These are phyloP conservation scores for Galerucella calmariensis DNA, from an alignment of 2,888 invertebrate species.

Conservation along the genomic window DNA sequence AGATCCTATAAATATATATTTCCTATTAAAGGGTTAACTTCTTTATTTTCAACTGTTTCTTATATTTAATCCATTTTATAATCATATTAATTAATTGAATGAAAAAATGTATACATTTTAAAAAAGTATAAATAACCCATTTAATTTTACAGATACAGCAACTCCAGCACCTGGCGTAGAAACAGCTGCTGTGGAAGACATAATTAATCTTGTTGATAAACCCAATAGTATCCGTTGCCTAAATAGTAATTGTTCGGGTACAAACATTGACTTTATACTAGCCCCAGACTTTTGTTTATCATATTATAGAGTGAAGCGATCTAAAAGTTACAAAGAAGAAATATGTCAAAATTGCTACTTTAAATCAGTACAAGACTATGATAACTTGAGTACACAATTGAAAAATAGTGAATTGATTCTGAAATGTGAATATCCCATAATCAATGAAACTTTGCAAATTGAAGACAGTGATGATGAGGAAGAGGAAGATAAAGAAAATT, in stretches of 20 bases:
- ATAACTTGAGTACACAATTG: constrained; percentile 55
- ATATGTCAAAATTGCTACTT: constrained; percentile 63
- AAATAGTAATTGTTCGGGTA: constrained; percentile 68
- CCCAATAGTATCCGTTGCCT: constrained; percentile 65
- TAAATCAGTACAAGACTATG: constrained; percentile 59
- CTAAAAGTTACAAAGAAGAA: constrained; percentile 59
- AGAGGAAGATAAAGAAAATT: constrained; percentile 47
- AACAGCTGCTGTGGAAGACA: constrained; percentile 46
- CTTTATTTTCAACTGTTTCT: no score
- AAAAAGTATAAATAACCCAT: no score
- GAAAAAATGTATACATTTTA: no score
- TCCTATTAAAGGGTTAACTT: neutral
- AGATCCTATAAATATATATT: neutral
- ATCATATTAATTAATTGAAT: no score
- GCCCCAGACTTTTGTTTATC: constrained; percentile 65
- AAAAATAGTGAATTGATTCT: constrained; percentile 45
- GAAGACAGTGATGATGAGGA: constrained; percentile 63
- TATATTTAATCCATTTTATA: no score
- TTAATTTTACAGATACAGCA: neutral
- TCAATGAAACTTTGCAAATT: constrained; percentile 63
- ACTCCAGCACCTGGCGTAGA: neutral
- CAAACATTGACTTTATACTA: constrained; percentile 58
- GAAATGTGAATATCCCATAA: constrained; percentile 58
- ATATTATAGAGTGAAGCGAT: constrained; percentile 63
- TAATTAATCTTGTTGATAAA: constrained; percentile 59